Base-by-base conservation (phyloP, 37 sponge, comb jelly and placozoan genomes). In the Halichondria panicea region DNA sequence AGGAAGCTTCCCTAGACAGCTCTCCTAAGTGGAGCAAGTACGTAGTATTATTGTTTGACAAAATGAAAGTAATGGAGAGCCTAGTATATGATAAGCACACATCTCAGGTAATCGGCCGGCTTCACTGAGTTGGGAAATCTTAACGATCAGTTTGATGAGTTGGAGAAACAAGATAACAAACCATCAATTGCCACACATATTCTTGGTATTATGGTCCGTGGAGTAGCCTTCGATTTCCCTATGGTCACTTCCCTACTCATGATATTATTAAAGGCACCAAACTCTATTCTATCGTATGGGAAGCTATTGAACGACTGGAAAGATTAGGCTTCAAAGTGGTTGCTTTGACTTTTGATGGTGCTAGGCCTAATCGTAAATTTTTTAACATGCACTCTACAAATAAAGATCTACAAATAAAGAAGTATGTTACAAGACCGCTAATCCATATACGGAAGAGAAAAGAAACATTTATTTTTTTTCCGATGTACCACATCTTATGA, bases 291-390 rank as follows among this genome's bases (percentile, higher is more conserved):
- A 85, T 85, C 19, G 30, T 85, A 34, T 85, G 86, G 86, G 80
- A 85, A 48, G 79, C 79, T 30, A 66, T 73, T 6, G 75, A 72
- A 62, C 32, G 57, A 37, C 42, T 86, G 42, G 87, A 86, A 37
- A 24, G 38, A 0, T 28, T 19, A 57, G 87, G 78, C 1, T 80
- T 86, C 57, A 73, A 68, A 21, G 75, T 86, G 1, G 22, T 73
- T n/a, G 74, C 9, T 31, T 1, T 61, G 22, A 63, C 72, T 21
- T 68, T 55, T 3, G 81, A 86, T 75, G 87, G 81, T 3, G 57
- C 72, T 21, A 54, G 65, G 1, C 35, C 50, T 7, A 70, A 85
- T 68, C 66, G 78, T 4, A 76, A 70, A 53, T 75, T 79, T 52
- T 79, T 71, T 55, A 27, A 30, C 21, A 21, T 69, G 43, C 81